phyloP scores from a whole-genome alignment of 1,140 invertebrate species.

The Drosophila mojavensis region DNA sequence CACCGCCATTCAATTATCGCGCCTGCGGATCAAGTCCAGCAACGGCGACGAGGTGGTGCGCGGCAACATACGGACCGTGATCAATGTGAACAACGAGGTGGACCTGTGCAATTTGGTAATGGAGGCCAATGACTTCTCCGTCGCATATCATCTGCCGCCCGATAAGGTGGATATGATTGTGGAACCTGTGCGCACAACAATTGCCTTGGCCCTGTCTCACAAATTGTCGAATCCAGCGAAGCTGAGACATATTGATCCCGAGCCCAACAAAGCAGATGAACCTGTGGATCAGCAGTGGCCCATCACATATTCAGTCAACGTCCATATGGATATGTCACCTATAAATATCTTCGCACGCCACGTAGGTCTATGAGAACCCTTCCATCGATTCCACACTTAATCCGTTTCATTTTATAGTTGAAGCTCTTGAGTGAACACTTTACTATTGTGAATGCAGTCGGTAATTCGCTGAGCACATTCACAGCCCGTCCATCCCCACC shows the following conservation, averaged over 20 bases:
- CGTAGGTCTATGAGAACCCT: slow-evolving; percentile 15
- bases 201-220: slow-evolving; percentile 83
- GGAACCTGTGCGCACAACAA: slow-evolving; percentile 86
- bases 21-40: slow-evolving; percentile 51
- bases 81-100: slow-evolving; percentile 23
- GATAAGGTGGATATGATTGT: slow-evolving; percentile 39
- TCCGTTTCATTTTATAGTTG: slow-evolving; percentile 21
- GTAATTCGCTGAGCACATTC: slow-evolving; percentile 17
- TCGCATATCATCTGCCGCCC: slow-evolving; percentile 34
- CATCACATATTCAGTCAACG: slow-evolving; percentile 56
- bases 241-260: no score
- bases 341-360: slow-evolving; percentile 43
- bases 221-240: slow-evolving; percentile 4
- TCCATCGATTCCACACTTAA: background rate
- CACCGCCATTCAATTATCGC: slow-evolving; percentile 53
- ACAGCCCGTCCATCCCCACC: slow-evolving; percentile 1
- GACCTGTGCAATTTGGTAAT: slow-evolving; percentile 64
- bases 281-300: background rate
- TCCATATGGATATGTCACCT: slow-evolving; percentile 66
- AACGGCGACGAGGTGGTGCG: slow-evolving; percentile 55
- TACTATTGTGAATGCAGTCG: slow-evolving; percentile 44
- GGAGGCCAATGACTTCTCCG: slow-evolving; percentile 54
- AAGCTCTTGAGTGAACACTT: slow-evolving; percentile 62
- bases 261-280: background rate
- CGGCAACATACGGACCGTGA: slow-evolving; percentile 53